A percentile compares a stretch with the other conserved stretches of the same genome.
Conservation (phyloP, 2,113 vertebrate species). For the Apus apus region DNA sequence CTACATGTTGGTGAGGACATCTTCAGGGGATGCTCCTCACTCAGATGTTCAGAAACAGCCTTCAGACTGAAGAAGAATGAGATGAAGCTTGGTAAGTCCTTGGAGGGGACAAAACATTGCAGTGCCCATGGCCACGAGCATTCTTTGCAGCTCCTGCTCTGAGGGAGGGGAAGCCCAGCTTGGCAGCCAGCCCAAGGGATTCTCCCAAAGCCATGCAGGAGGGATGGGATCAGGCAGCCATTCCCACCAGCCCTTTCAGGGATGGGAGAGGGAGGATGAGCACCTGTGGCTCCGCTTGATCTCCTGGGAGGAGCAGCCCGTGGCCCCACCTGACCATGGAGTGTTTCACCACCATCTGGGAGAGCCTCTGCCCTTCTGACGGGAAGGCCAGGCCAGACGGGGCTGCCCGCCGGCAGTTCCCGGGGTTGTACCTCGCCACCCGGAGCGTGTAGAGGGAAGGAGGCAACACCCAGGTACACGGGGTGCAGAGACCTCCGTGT, state of each 20-base stretch:
- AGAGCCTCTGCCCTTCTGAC: rapidly evolving
- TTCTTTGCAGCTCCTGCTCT: not conserved
- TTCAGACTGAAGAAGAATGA: not conserved
- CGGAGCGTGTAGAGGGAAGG: not conserved
- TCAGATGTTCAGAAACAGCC: not conserved
- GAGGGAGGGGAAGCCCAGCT: not conserved
- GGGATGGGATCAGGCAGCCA: not conserved
- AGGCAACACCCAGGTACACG: not conserved
- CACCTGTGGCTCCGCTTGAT: not conserved
- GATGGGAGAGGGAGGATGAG: rapidly evolving
- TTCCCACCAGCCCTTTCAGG: not conserved
- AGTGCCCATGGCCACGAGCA: rapidly evolving
- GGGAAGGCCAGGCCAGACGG: not conserved
- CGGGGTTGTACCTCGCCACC: not conserved
- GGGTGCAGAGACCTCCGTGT: not conserved
- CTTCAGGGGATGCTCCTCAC: not conserved
- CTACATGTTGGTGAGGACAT: not conserved
- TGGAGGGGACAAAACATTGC: rapidly evolving
- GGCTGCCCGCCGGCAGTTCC: not conserved
- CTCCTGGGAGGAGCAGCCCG: not conserved
- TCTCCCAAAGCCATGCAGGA: not conserved
- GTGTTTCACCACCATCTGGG: rapidly evolving
- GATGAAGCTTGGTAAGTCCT: not conserved
- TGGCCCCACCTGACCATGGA: not conserved
- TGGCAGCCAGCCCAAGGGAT: not conserved